phyloP scores from a whole-genome alignment of 2,797 vertebrate species.

The Gambelia wislizenii region DNA sequence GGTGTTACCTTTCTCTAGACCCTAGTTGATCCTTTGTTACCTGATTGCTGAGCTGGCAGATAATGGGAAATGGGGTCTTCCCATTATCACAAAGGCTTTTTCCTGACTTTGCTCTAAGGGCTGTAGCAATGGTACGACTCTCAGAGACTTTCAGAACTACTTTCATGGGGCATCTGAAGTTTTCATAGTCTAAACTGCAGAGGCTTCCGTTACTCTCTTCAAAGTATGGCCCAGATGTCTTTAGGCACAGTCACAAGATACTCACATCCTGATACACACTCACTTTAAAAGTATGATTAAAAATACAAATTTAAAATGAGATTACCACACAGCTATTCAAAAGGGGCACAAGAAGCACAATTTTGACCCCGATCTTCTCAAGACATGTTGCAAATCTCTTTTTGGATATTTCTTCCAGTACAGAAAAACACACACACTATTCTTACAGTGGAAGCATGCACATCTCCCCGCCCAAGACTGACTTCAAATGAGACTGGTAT shows the following conservation, averaged over 20 bases:
- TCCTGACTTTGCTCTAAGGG: not conserved
- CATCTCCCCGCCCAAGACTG: not conserved
- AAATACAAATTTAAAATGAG: not conserved
- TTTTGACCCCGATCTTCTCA: not conserved
- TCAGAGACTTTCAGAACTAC: slow-evolving; percentile 50
- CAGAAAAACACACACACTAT: not conserved
- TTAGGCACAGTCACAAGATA: slow-evolving; percentile 9
- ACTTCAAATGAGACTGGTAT: not conserved
- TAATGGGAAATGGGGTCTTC: too few relatives aligned
- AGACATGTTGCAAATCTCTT: not conserved
- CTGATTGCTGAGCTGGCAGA: too few relatives aligned
- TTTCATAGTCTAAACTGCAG: not conserved
- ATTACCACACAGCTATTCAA: not conserved
- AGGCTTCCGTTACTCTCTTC: slow-evolving; percentile 21
- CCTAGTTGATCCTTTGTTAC: too few relatives aligned
- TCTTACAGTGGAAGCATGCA: not conserved
- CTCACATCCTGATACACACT: not conserved
- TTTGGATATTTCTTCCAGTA: not conserved
- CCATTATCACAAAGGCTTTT: too few relatives aligned
- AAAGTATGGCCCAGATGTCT: not conserved
- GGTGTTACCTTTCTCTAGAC: too few relatives aligned
- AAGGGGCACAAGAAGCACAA: not conserved
- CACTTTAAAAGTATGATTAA: not conserved
- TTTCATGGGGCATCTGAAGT: slow-evolving; percentile 29
- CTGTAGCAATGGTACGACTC: not conserved